Conservation (phyloP, 2,113 vertebrate genomes). For the Chlorodrepanis virens region DNA sequence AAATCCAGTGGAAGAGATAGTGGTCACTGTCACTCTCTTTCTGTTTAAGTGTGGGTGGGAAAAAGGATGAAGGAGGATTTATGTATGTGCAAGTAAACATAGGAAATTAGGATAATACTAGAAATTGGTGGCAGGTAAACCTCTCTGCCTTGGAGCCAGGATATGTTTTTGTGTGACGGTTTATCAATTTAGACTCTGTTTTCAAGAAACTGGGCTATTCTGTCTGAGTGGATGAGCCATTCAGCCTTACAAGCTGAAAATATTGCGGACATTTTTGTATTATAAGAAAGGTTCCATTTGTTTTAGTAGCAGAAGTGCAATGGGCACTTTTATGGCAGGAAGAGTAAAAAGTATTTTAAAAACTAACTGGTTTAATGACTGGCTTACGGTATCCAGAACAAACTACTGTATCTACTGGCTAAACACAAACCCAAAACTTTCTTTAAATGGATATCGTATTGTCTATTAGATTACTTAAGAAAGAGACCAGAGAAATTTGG, state of each 20-base stretch:
- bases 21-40: not conserved
- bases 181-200: not conserved
- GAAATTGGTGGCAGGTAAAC: not conserved
- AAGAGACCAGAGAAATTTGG: not conserved
- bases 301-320: not conserved
- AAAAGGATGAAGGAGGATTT: not conserved
- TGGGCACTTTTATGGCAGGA: not conserved
- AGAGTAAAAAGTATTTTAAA: not conserved
- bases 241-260: not conserved
- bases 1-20: not conserved
- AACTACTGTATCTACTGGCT: not conserved
- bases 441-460: not conserved
- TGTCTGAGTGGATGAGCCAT: not conserved
- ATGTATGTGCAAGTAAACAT: not conserved
- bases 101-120: not conserved
- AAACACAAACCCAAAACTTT: not conserved
- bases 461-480: not conserved
- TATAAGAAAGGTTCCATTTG: not conserved
- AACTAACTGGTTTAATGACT: not conserved
- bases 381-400: not conserved
- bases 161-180: not conserved
- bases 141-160: not conserved
- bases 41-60: not conserved
- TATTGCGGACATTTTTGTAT: not conserved
- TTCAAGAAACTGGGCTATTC: not conserved